Evolutionary conservation across 2,888 invertebrate genomes (phyloP), one percentile per base, ranked within the genome.

Genomic region (Cryptus viduatorius): DNA sequence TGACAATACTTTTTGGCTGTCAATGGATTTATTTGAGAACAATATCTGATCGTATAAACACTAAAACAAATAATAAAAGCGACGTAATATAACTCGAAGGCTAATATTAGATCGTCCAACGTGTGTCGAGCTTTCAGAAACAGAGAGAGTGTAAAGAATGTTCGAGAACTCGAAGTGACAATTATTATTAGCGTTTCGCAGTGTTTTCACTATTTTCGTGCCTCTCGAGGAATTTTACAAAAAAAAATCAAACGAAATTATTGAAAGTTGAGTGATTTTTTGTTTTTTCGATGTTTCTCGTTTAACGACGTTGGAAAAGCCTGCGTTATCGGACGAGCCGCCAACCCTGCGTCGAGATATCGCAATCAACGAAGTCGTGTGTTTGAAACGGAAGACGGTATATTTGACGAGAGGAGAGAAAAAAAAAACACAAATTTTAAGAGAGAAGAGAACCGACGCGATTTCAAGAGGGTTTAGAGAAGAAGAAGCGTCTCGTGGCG

Each of bases 261-360:
- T n/a, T 59, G 72, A 53, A 42, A 56, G 44, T 72, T 44, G 24
- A 72, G 42, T 59, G 44, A n/a, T 2, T n/a, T 24, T 71, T 44
- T n/a, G 14, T 24, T 14, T n/a, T 29, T 59, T 44, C 42, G 44
- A n/a, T 16, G 5, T 59, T 50, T 14, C 31, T 56, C 8, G 4
- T 24, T 29, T 61, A 46, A 59, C 24, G n/a, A 4, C n/a, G 72
- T 19, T 42, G 53, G 78, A 79, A 80, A 87, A 82, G 77, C 79
- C 29, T 37, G 8, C 24, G 71, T 59, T 72, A 72, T 72, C 72
- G 59, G 29, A 24, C 48, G 29, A 4, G 16, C 42, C 48, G 71
- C 37, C 7, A 7, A 14, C 19, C 0, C 50, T 16, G 8, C 19
- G 46, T 24, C 8, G 59, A 72, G 72, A 72, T 72, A 72, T 19